Conservation (phyloP, 1,140 invertebrate species). For the Muscidifurax raptorellus region DNA sequence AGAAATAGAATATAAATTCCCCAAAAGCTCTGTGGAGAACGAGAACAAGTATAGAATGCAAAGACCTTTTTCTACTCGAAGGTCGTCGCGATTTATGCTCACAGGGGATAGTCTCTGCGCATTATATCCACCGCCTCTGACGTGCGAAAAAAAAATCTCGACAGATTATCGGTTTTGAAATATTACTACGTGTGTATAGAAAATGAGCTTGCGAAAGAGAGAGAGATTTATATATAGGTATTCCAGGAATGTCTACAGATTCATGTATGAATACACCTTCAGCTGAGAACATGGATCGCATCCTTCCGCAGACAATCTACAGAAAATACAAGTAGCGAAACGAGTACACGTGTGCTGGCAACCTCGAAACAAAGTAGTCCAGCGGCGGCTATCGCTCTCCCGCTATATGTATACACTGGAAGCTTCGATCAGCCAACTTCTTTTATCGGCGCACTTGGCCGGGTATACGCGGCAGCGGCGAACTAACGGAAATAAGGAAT, state of each 20-base stretch:
- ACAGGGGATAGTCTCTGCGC: too few relatives aligned
- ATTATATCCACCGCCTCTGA: too few relatives aligned
- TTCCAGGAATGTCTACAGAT: background rate
- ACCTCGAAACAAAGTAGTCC: background rate
- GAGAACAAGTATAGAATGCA: too few relatives aligned
- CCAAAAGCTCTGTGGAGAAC: too few relatives aligned
- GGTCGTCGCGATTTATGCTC: too few relatives aligned
- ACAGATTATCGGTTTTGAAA: background rate
- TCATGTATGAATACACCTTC: conserved; percentile 32
- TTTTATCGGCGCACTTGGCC: background rate
- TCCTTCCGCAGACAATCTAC: background rate
- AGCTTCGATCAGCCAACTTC: background rate
- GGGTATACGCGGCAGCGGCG: too few relatives aligned
- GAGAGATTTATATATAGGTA: background rate
- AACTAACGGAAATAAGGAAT: background rate
- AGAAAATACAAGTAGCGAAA: too few relatives aligned
- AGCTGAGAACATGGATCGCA: conserved; percentile 41
- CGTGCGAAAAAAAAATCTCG: background rate
- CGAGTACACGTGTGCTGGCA: background rate
- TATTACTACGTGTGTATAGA: background rate
- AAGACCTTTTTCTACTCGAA: too few relatives aligned
- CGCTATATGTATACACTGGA: too few relatives aligned
- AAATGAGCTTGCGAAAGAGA: background rate
- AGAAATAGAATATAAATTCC: too few relatives aligned
- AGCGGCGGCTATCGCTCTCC: background rate